phyloP scores from a whole-genome alignment of 2,888 invertebrate species.

The Sericinus montela region DNA sequence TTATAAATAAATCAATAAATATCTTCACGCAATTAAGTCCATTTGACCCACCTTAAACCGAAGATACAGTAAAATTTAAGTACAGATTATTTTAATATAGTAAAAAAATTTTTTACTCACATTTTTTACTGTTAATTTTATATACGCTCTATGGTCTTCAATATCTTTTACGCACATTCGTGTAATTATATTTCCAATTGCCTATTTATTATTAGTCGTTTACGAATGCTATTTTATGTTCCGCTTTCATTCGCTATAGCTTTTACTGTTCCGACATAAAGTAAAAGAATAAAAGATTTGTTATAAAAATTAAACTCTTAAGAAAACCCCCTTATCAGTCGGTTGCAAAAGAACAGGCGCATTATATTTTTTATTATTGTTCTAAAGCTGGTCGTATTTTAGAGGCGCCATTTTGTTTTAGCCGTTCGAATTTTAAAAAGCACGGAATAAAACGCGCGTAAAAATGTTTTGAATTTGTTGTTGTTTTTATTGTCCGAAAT shows the following conservation, averaged over 20 bases:
- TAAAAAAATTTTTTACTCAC: too few species aligned
- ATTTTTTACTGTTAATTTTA: too few species aligned
- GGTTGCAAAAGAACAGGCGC: constrained; percentile 37
- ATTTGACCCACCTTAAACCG: too few species aligned
- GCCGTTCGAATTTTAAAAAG: constrained; percentile 58
- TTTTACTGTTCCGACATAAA: constrained; percentile 63
- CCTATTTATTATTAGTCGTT: constrained; percentile 52
- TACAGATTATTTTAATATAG: too few species aligned
- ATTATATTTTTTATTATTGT: constrained; percentile 68
- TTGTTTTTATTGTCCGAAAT: constrained; percentile 35
- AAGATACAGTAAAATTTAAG: too few species aligned
- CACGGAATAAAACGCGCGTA: constrained; percentile 46
- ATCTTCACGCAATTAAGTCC: too few species aligned
- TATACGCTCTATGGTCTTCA: too few species aligned
- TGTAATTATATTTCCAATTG: constrained; percentile 27
- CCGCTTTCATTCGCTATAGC: constrained; percentile 55
- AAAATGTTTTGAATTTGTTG: constrained; percentile 34
- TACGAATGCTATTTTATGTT: constrained; percentile 59
- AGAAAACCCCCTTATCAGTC: constrained; percentile 53
- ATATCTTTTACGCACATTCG: constrained; percentile 14
- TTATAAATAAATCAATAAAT: too few species aligned
- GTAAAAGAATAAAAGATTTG: constrained; percentile 62
- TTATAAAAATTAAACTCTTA: constrained; percentile 73
- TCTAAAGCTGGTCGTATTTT: constrained; percentile 47
- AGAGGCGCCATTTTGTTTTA: constrained; percentile 51